phyloP scores from a whole-genome alignment of 2,797 vertebrate genomes.

The Syngnathus rostellatus region DNA sequence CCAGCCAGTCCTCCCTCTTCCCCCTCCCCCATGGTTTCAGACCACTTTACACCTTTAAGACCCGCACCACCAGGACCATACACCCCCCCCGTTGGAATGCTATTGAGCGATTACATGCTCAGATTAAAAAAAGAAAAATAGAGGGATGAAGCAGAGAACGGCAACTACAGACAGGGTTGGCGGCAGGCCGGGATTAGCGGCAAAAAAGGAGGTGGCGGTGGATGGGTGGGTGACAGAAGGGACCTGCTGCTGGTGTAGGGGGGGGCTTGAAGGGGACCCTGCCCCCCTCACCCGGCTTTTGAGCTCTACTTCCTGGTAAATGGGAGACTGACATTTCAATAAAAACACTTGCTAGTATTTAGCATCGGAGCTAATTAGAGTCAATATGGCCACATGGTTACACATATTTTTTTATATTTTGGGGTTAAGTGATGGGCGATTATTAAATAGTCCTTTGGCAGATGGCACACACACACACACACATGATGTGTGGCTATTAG shows the following conservation, averaged over 20 bases:
- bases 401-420: neutral
- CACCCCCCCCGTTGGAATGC: slow-evolving; percentile 13
- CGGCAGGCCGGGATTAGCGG: slow-evolving; percentile 41
- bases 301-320: slow-evolving; percentile 12
- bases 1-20: slow-evolving; percentile 9
- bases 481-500: neutral
- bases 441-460: neutral
- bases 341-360: neutral
- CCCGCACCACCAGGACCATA: slow-evolving; percentile 7
- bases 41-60: slow-evolving; percentile 31
- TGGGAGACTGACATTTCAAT: neutral
- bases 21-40: slow-evolving; percentile 23
- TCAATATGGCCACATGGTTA: neutral
- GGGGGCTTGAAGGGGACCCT: slow-evolving; percentile 4
- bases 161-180: slow-evolving; percentile 24
- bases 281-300: slow-evolving; percentile 14
- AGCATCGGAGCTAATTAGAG: neutral
- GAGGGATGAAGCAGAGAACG: slow-evolving; percentile 26
- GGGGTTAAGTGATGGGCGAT: neutral
- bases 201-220: slow-evolving; percentile 22
- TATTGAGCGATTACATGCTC: slow-evolving; percentile 31
- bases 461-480: neutral
- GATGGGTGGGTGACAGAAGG: slow-evolving; percentile 55
- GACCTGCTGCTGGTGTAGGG: slow-evolving; percentile 25
- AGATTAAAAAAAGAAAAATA: slow-evolving; percentile 30